Evolutionary conservation across 2,888 invertebrate species (phyloP), one percentile per base, ranked within the genome.

Genomic region (Rhamnusium bicolor): DNA sequence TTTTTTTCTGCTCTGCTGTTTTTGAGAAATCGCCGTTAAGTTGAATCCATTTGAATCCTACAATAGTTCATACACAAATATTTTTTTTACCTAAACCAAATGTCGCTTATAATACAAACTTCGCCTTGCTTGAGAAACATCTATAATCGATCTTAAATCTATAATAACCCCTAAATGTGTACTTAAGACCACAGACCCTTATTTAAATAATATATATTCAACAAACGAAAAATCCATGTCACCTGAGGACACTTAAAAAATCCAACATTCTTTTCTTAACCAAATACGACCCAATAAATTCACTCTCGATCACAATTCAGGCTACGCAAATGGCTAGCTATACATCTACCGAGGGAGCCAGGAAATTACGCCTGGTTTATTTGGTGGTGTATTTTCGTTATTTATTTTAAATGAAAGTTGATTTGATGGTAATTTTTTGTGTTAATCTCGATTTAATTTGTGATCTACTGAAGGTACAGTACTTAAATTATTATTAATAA

Each of bases 251-350:
- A 63, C 56, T 54, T 63, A 75, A 72, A 56, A 69, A 69, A 60
- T 66, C 69, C 51, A 18, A 61, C 46, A 51, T 32, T 46, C 65
- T 54, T 66, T 69, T 74, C 69, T 72, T 63, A 68, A 66, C 66
- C 73, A 69, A 73, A 76, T 73, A 69, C 73, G 76, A 71, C 76
- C 76, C 65, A 76, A 66, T 73, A 74, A 76, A 76, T 72, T 73
- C 68, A 66, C 69, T 76, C 73, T 60, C 73, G 75, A 56, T 63
- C 61, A n/a, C 46, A 18, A 21, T 49, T 51, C 51, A 27, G 16
- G 2, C 14, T 12, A 65, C 5, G 53, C 65, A 65, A 65, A 51
- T 54, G 53, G 46, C n/a, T 7, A 12, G 21, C n/a, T n/a, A n/a
- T n/a, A n/a, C n/a, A 68, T 19, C 21, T 51, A 61, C 21, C 0